Evolutionary conservation across 2,113 vertebrate species (phyloP), one percentile per base, ranked within the genome.

Genomic region (Heterotilapia buettikoferi): DNA sequence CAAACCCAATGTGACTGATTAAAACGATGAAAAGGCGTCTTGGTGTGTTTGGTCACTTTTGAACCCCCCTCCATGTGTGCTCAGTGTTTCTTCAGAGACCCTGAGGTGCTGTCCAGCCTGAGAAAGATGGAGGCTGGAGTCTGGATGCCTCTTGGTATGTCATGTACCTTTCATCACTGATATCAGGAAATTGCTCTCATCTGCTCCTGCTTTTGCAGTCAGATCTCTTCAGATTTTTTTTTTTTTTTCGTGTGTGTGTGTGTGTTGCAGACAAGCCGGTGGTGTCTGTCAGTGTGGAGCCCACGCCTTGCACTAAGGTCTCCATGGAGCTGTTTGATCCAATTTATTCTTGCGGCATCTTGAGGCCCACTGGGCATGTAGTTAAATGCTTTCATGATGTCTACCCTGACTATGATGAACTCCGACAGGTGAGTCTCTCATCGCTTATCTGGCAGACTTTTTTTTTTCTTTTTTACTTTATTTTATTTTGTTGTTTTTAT

Each of bases 301-400:
- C 84, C n/a, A 93, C 96, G 54, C 95, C 92, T 1, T 97, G 96
- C 89, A 96, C 95, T 6, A 86, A 90, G 76, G 88, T 96, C 84
- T 96, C 95, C 54, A 92, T 97, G 91, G 95, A 94, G 43, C 80
- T 97, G 71, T 97, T 97, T 85, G 95, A 97, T 92, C 96, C 96
- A 10, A 80, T 97, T 59, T 95, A 94, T 91, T 91, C 91, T 53
- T 92, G 90, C 57, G 95, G 94, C 81, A 90, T 97, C 31, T 24
- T 97, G 92, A 94, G 54, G 36, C 86, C 94, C 33, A 88, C 93
- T 40, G 97, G 96, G 21, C 93, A 96, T 10, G 71, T 97, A 38
- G 88, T 93, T 7, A 97, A 95, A 94, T 96, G 96, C 89, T 92
- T 94, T 83, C 95, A 97, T 86, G 95, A 96, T 11, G 85, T 93